Evolutionary conservation across 2,888 invertebrate species (phyloP).

Genomic region (Drosophila niveifrons): DNA sequence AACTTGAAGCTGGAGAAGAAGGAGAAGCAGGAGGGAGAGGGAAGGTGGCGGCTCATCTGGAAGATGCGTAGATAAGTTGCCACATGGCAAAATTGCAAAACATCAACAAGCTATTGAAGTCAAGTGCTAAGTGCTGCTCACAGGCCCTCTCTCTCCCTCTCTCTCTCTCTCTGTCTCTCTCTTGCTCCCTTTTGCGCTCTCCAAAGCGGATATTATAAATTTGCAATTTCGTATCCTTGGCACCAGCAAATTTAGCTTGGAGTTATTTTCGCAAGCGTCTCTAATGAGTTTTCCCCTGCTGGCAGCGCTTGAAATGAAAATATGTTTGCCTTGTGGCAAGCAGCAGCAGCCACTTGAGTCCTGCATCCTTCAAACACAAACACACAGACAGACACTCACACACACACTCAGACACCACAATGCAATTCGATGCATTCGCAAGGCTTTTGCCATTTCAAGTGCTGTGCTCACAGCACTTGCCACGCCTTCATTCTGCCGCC

Average conservation of each 20-base stretch:
- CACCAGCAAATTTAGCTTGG: conserved; percentile 35
- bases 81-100: conserved; percentile 58
- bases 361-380: conserved; percentile 29
- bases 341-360: conserved; percentile 32
- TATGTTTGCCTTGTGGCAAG: conserved; percentile 70
- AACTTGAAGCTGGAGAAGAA: conserved; percentile 13
- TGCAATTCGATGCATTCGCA: conserved; percentile 63
- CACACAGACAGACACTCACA: conserved; percentile 2
- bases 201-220: conserved; percentile 77
- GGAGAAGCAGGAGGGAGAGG: no score
- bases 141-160: neutral
- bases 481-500: conserved; percentile 32
- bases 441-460: conserved; percentile 55
- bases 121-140: conserved; percentile 49
- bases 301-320: conserved; percentile 70
- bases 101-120: conserved; percentile 77
- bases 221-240: conserved; percentile 68
- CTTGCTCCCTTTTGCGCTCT: conserved; percentile 9
- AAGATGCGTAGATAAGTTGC: conserved; percentile 63
- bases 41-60: conserved; percentile 40
- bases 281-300: conserved; percentile 75
- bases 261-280: conserved; percentile 64
- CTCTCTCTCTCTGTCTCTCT: neutral
- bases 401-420: conserved; percentile 43
- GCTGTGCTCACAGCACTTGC: conserved; percentile 46